phyloP scores from a whole-genome alignment of 2,113 vertebrate species.

The Nothobranchius furzeri region DNA sequence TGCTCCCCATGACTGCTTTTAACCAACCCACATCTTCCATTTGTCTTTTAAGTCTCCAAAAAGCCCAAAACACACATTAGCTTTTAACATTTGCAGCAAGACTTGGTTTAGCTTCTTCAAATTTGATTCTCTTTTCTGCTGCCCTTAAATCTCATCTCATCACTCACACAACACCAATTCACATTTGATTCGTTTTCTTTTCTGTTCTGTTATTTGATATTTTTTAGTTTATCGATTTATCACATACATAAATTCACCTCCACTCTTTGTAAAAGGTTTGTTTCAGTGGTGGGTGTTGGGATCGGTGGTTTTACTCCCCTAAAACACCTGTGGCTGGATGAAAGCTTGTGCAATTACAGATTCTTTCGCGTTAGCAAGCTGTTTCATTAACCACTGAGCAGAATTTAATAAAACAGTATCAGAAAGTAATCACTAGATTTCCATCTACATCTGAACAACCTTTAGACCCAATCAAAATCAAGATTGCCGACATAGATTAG shows the following conservation, averaged over 20 bases:
- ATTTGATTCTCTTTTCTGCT: slow-evolving; percentile 70
- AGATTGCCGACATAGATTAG: background rate
- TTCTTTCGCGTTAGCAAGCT: background rate
- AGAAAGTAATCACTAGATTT: background rate
- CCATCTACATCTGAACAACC: background rate
- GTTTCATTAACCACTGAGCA: background rate
- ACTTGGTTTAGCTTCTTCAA: slow-evolving; percentile 61
- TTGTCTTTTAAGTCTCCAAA: slow-evolving; percentile 27
- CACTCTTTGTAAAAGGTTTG: too few relatives aligned
- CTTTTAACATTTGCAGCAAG: slow-evolving; percentile 40
- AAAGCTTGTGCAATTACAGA: too few relatives aligned
- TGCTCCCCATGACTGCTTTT: slow-evolving; percentile 29
- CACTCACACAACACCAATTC: slow-evolving; percentile 14
- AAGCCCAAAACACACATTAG: slow-evolving; percentile 33
- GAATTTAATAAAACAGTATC: background rate
- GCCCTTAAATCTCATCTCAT: slow-evolving; percentile 29
- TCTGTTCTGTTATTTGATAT: slow-evolving; percentile 6
- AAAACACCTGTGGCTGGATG: background rate
- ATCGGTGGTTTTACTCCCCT: background rate
- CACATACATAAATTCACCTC: background rate
- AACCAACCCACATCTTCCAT: slow-evolving; percentile 13
- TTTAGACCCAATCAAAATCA: slow-evolving; percentile 8
- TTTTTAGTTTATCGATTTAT: slow-evolving; percentile 2
- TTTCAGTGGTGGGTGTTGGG: too few relatives aligned
- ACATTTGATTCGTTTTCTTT: slow-evolving; percentile 22